These are phyloP conservation scores for Nasua narica DNA, from an alignment of 2,797 vertebrate species.

Conservation along the genomic window DNA sequence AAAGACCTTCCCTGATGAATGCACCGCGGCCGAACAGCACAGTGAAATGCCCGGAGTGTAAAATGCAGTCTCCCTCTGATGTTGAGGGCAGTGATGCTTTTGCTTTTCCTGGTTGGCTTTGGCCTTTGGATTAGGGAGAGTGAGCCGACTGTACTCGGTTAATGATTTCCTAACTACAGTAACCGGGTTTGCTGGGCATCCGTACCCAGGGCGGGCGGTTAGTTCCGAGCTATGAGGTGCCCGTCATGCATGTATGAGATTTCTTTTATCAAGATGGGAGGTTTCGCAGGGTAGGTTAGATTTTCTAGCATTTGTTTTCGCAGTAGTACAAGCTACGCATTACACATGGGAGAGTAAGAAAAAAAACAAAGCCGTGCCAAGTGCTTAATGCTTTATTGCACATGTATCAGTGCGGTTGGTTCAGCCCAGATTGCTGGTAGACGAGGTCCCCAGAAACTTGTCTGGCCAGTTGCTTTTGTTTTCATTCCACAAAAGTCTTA, in stretches of 20 bases:
- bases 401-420: rapidly evolving
- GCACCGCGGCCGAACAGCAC: neutral
- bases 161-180: slow-evolving; percentile 69
- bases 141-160: slow-evolving; percentile 30
- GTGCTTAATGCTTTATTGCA: neutral
- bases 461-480: neutral
- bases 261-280: neutral
- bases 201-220: neutral
- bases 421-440: neutral
- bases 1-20: neutral
- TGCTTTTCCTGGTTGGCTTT: neutral
- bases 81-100: neutral
- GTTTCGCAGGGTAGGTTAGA: neutral
- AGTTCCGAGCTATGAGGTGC: slow-evolving; percentile 55
- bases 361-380: neutral
- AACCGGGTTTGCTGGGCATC: neutral
- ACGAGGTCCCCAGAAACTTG: neutral
- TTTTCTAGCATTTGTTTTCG: slow-evolving; percentile 37
- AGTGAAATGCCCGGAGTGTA: neutral
- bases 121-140: neutral
- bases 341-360: neutral
- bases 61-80: neutral
- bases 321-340: neutral
- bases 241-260: slow-evolving; percentile 54
- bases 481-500: neutral